Evolutionary conservation across 2,888 invertebrate species (phyloP).

Genomic region (Microchrysa polita): DNA sequence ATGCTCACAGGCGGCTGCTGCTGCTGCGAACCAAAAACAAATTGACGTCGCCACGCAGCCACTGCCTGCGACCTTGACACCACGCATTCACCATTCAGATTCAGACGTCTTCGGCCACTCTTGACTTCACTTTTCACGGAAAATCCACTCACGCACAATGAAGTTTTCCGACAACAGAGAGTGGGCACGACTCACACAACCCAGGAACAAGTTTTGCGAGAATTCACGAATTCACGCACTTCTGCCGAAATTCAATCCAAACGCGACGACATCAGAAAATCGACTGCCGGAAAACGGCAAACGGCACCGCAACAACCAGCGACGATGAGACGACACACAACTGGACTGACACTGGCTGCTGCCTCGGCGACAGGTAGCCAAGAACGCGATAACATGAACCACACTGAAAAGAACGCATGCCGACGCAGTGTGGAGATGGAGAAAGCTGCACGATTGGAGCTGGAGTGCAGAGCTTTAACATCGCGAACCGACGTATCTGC

Average conservation of each 20-base stretch:
- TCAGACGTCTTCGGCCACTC: constrained; percentile 4
- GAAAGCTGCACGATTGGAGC: not conserved
- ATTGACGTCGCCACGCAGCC: constrained; percentile 1
- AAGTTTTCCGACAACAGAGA: constrained; percentile 8
- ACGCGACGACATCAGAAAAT: constrained; percentile 27
- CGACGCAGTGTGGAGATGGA: not conserved
- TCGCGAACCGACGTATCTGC: not conserved
- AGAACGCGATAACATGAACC: not conserved
- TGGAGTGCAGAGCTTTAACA: constrained; percentile 29
- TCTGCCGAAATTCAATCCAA: not conserved
- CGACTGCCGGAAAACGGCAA: constrained; percentile 7
- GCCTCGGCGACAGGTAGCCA: constrained; percentile 22
- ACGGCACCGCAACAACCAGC: not conserved
- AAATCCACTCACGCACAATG: not conserved
- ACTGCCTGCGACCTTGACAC: constrained; percentile 26
- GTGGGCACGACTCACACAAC: not conserved
- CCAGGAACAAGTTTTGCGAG: not conserved
- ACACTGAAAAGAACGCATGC: constrained; percentile 6
- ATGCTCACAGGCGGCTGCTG: constrained; percentile 2
- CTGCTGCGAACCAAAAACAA: not conserved
- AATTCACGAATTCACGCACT: not conserved
- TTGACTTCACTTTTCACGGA: constrained; percentile 5
- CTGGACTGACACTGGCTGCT: constrained; percentile 28
- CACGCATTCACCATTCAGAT: too few species aligned
- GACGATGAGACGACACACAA: constrained; percentile 28